Evolutionary conservation across 2,888 invertebrate genomes (phyloP), one percentile per base, ranked within the genome.

Genomic region (Polia nebulosa): DNA sequence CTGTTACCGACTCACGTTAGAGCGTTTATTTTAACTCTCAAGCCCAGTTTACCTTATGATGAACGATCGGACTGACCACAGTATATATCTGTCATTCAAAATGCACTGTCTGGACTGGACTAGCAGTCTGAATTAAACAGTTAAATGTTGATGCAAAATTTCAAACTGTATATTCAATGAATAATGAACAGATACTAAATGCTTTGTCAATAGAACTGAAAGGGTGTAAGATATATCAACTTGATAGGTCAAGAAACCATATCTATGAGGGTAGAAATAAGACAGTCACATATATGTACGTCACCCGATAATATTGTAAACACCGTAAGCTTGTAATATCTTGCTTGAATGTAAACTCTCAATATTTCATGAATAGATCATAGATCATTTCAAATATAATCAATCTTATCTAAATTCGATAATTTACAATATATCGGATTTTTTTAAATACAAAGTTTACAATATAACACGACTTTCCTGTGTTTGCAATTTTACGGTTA

Each of bases 41-140:
- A 74, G 60, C 70, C 83, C 63, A 76, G 82, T 83, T 83, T 80
- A 82, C 72, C 73, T 58, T 58, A 75, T 77, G 83, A 83, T 82
- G 73, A 36, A 83, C 75, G 83, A 71, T 56, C 70, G 34, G 8
- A 39, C 55, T 45, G 61, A 59, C 71, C 53, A 70, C 71, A 34
- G 47, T 78, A 73, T 78, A 73, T 77, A 75, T 81, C 68, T 81
- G 73, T 83, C 83, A 73, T 66, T 76, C 78, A 65, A 67, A 67
- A 44, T 41, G 29, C 68, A 72, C 70, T 72, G 74, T 72, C 59
- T 67, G 47, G 60, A 53, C 47, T 32, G 32, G 56, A 53, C 36
- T 4, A 6, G 39, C 11, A 27, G 29, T 36, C 45, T 55, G 22
- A 59, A 56, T 72, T 44, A 56, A 15, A 59, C 36, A 29, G 2